A percentile compares a stretch with the other conserved stretches of the same genome.
Conservation (phyloP, 2,888 invertebrate species). For the Napeogenes sylphis region DNA sequence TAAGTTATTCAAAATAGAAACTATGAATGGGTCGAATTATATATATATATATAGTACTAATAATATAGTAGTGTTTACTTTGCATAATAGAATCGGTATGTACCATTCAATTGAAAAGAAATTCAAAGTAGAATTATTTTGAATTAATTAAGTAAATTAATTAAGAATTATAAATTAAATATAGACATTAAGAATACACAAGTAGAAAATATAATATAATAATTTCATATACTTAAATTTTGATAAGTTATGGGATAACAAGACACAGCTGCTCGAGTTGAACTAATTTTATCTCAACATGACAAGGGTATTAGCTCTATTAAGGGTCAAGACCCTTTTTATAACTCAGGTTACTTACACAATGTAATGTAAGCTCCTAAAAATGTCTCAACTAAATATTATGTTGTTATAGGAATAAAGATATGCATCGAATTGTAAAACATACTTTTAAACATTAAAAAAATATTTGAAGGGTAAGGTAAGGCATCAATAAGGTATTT, state of each 20-base stretch:
- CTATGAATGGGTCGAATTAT: neutral
- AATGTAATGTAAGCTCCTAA: neutral
- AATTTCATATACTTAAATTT: slow-evolving; percentile 59
- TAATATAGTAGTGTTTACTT: neutral
- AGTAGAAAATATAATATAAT: slow-evolving; percentile 34
- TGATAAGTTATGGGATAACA: slow-evolving; percentile 57
- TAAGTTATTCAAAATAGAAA: neutral
- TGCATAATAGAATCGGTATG: too few relatives aligned
- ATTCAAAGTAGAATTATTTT: neutral
- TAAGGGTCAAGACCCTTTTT: slow-evolving; percentile 66
- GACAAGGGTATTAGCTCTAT: slow-evolving; percentile 72
- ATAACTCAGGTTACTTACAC: slow-evolving; percentile 58
- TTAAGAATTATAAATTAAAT: slow-evolving; percentile 29
- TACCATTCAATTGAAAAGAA: too few relatives aligned
- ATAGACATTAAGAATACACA: slow-evolving; percentile 25
- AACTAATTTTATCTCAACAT: slow-evolving; percentile 75
- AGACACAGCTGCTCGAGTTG: slow-evolving; percentile 68
- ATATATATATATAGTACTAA: too few relatives aligned
- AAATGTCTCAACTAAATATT: slow-evolving; percentile 5
- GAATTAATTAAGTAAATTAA: too few relatives aligned
- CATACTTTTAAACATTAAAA: too few relatives aligned
- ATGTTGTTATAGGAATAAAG: too few relatives aligned
- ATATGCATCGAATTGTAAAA: too few relatives aligned
- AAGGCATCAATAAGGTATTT: too few relatives aligned
- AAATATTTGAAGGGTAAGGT: too few relatives aligned